Evolutionary conservation across 2,113 vertebrate genomes (phyloP).

Genomic region (Protobothrops mucrosquamatus): DNA sequence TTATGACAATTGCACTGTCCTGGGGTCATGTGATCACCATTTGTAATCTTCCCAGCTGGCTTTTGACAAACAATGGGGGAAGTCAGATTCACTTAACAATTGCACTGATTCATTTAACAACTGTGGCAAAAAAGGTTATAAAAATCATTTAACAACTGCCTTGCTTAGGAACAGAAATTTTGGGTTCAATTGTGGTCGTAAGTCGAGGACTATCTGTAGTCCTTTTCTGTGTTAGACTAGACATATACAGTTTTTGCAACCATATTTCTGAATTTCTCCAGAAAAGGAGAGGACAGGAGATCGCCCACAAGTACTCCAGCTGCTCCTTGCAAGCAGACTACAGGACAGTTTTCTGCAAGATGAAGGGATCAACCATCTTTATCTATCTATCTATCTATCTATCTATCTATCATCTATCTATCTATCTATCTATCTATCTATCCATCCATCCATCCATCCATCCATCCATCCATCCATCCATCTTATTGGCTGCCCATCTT

Average conservation of each 20-base stretch:
- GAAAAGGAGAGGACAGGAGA: background rate
- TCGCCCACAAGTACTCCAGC: rapidly evolving
- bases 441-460: no score
- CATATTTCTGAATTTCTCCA: background rate
- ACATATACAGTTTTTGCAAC: background rate
- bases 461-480: no score
- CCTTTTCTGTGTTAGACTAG: background rate
- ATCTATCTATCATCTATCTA: no score
- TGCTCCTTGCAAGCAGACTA: background rate
- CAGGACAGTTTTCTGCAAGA: background rate
- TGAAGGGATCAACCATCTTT: background rate
- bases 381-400: background rate
- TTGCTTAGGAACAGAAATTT: background rate
- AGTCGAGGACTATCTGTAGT: background rate
- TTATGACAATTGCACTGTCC: background rate
- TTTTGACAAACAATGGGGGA: background rate
- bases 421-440: no score
- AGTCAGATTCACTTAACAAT: background rate
- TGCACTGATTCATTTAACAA: background rate
- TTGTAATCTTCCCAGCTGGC: background rate
- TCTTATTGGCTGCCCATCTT: background rate
- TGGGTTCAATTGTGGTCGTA: background rate
- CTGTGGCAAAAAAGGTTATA: background rate
- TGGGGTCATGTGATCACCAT: background rate
- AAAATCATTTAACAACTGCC: background rate